Evolutionary conservation across 1,140 invertebrate species (phyloP).

Genomic region (Diorhabda sublineata): DNA sequence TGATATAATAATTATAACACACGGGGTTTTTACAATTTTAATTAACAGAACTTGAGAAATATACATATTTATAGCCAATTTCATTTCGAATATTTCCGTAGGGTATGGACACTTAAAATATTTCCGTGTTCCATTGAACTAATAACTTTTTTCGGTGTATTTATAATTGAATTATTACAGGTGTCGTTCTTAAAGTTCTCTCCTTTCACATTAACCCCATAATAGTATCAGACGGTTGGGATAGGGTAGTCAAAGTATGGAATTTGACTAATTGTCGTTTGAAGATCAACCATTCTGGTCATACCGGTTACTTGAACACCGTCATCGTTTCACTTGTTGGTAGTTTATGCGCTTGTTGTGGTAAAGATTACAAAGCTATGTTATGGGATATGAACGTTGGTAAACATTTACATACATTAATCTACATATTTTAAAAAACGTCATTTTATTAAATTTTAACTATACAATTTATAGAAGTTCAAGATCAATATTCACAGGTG

Average conservation of each 20-base stretch:
- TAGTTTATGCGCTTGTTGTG: conserved; percentile 97
- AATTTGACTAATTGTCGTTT: conserved; percentile 98
- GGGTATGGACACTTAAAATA: too few relatives aligned
- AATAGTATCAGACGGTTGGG: conserved; percentile 99
- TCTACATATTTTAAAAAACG: conserved; percentile 61
- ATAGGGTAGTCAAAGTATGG: conserved; percentile 98
- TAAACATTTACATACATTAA: conserved; percentile 97
- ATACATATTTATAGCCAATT: too few relatives aligned
- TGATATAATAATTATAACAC: too few relatives aligned
- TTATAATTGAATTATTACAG: conserved; percentile 13
- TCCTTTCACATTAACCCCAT: conserved; percentile 95
- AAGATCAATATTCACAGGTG: too few relatives aligned
- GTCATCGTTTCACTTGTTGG: conserved; percentile 99
- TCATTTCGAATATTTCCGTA: too few relatives aligned
- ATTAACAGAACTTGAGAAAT: too few relatives aligned
- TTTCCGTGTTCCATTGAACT: too few relatives aligned
- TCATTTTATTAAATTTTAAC: too few relatives aligned
- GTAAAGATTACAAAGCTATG: conserved; percentile 99
- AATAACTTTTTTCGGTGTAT: too few relatives aligned
- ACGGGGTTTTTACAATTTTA: too few relatives aligned
- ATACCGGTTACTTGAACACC: conserved; percentile 96
- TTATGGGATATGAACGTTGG: conserved; percentile 99
- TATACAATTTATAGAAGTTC: too few relatives aligned
- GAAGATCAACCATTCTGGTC: conserved; percentile 98
- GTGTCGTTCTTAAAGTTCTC: conserved; percentile 96